phyloP scores from a whole-genome alignment of 2,888 invertebrate genomes.

The Taphrorychus bicolor region DNA sequence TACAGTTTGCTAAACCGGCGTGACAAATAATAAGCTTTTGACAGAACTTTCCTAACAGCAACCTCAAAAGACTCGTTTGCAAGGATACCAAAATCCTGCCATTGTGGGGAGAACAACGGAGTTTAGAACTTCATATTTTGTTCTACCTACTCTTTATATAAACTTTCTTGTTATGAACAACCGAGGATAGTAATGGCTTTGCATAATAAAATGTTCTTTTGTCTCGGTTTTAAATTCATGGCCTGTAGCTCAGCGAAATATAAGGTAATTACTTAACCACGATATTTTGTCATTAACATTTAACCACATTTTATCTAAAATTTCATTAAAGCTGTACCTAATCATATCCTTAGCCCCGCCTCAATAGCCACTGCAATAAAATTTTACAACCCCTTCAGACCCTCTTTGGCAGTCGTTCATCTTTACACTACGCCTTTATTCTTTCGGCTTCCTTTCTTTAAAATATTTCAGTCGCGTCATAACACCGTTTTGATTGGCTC shows the following conservation, averaged over 20 bases:
- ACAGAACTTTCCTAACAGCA: not conserved
- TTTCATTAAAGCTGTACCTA: not conserved
- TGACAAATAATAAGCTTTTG: not conserved
- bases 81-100: constrained; percentile 1
- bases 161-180: constrained; percentile 13
- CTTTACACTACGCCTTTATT: constrained; percentile 8
- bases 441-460: constrained; percentile 9
- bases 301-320: too few relatives aligned
- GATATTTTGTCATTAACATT: too few relatives aligned
- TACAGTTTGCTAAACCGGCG: not conserved
- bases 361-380: constrained; percentile 10
- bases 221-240: not conserved
- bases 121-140: constrained; percentile 14
- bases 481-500: constrained; percentile 36
- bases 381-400: constrained; percentile 15
- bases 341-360: not conserved
- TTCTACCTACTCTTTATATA: not conserved
- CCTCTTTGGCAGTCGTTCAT: constrained; percentile 4
- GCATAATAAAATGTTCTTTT: not conserved
- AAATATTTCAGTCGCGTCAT: constrained; percentile 26
- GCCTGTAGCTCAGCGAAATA: not conserved
- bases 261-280: too few relatives aligned
- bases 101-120: constrained; percentile 10
- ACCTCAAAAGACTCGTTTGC: constrained; percentile 5
- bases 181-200: not conserved